phyloP scores from a whole-genome alignment of 1,140 invertebrate species.

The Mesaphorura yosii region DNA sequence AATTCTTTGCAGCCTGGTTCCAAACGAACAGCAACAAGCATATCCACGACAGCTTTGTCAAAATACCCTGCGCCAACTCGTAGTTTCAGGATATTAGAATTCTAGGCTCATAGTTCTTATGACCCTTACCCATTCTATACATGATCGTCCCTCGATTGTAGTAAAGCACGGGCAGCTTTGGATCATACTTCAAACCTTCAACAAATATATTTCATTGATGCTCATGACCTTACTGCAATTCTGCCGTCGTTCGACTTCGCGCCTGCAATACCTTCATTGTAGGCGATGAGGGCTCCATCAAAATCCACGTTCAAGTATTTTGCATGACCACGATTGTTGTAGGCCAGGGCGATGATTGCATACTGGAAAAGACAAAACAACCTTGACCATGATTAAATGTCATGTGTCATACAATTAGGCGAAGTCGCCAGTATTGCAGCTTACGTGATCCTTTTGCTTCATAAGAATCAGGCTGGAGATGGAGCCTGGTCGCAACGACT shows the following conservation, averaged over 20 bases:
- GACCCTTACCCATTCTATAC: conserved; percentile 34
- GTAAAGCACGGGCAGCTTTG: conserved; percentile 33
- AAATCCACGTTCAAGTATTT: conserved; percentile 38
- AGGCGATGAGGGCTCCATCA: conserved; percentile 36
- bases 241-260: too few relatives aligned
- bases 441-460: too few relatives aligned
- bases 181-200: conserved; percentile 33
- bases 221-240: too few relatives aligned
- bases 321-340: conserved; percentile 37
- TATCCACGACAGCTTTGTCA: conserved; percentile 21
- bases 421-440: too few relatives aligned
- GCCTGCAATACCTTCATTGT: too few relatives aligned
- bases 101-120: neutral
- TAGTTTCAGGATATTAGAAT: conserved; percentile 1
- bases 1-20: conserved; percentile 16
- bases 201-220: too few relatives aligned
- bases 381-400: neutral
- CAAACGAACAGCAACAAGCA: conserved; percentile 13
- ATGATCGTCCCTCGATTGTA: conserved; percentile 38
- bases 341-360: conserved; percentile 32
- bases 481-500: too few relatives aligned
- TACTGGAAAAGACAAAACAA: neutral
- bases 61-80: conserved; percentile 15
- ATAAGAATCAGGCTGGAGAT: too few relatives aligned
- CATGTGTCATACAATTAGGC: too few relatives aligned